Evolutionary conservation across 2,797 vertebrate genomes (phyloP).

Genomic region (Protosalanx chinensis): DNA sequence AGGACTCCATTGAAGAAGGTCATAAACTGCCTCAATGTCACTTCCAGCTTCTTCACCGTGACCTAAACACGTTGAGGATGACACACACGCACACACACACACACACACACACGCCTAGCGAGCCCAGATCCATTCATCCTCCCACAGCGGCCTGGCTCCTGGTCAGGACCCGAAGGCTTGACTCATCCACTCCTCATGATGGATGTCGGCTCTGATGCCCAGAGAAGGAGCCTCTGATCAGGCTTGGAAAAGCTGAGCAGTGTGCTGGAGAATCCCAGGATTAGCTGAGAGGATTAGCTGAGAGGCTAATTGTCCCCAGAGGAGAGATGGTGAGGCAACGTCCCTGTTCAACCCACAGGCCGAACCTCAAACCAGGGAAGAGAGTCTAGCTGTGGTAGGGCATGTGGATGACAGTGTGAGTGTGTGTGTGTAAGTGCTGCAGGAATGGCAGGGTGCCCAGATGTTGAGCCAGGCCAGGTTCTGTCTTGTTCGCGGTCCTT

Average conservation of each 20-base stretch:
- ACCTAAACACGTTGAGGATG: constrained; percentile 58
- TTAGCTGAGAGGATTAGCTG: constrained; percentile 73
- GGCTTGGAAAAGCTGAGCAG: constrained; percentile 68
- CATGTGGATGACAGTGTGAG: constrained; percentile 57
- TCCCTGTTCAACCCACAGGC: constrained; percentile 66
- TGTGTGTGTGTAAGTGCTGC: constrained; percentile 15
- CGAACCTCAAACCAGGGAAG: constrained; percentile 76
- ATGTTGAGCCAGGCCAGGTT: constrained; percentile 61
- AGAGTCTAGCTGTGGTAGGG: constrained; percentile 72
- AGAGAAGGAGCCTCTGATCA: constrained; percentile 64
- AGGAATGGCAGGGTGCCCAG: constrained; percentile 68
- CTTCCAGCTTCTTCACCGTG: constrained; percentile 46
- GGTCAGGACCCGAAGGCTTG: constrained; percentile 54
- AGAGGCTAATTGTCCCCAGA: constrained; percentile 70
- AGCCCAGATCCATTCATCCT: constrained; percentile 68
- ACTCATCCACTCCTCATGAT: constrained; percentile 63
- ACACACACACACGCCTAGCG: constrained; percentile 21
- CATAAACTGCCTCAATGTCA: constrained; percentile 50
- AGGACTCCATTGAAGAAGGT: constrained; percentile 29
- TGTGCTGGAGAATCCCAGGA: constrained; percentile 67
- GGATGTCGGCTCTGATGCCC: constrained; percentile 61
- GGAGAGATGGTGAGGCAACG: constrained; percentile 65
- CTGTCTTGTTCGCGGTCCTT: constrained; percentile 48
- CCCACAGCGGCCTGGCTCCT: constrained; percentile 54
- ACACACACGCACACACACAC: constrained; percentile 37